Base-by-base conservation (phyloP, 2,888 invertebrate species). In the Aleiodes leptofemur region DNA sequence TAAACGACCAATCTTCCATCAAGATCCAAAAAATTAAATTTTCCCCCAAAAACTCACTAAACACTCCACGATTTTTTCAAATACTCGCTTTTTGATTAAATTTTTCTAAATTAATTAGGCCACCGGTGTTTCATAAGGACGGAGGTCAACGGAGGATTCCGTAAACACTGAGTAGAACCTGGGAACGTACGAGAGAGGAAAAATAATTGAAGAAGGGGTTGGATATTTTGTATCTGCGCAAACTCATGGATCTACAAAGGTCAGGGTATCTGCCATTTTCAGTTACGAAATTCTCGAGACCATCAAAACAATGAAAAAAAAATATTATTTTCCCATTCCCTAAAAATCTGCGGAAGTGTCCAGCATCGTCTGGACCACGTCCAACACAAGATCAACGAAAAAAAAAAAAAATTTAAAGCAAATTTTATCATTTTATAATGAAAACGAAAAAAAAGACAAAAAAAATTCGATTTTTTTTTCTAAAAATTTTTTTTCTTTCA, bases 181-280 rank as follows among this genome's bases (percentile, higher is more conserved):
- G 64, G 68, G 68, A 71, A 78, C 59, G 59, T 51, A 75, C 59
- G 68, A 64, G 76, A 59, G 76, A 23, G 2, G 23, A 23, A 23
- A 23, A 57, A 76, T 61, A 72, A 50, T 66, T 73, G 70, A 50
- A 51, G 38, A 55, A 64, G 56, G 16, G 16, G 69, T 72, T 73
- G 34, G 74, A 77, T 16, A 34, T 34, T 34, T 48, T 43, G 43
- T 11, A 74, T 81, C 75, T 82, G 84, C 85, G 84, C 83, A 81
- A 83, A 82, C 84, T 83, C 84, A 74, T 14, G 69, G 57, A 59
- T 81, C 78, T 76, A 69, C 77, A 82, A 84, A 85, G 83, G 85
- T 86, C 83, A 85, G 83, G 82, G 78, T 77, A 75, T 72, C 59
- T 43, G 48, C 59, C 51, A n/a, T n/a, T 29, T 29, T 51, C 51